phyloP scores from a whole-genome alignment of 2,888 invertebrate species.

The Acheta domesticus region DNA sequence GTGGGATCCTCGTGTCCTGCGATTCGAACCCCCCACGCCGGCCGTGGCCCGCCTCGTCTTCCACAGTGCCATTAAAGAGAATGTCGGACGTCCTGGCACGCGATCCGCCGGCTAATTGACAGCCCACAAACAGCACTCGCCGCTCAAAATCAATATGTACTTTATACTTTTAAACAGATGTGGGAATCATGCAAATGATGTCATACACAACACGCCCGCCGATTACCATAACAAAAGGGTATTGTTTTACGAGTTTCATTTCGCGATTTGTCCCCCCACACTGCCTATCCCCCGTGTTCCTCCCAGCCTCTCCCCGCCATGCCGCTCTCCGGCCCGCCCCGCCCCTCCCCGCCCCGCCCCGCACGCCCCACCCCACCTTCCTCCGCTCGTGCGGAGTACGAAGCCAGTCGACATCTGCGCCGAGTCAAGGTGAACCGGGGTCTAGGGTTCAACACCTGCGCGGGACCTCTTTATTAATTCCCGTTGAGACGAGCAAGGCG shows the following conservation, averaged over 20 bases:
- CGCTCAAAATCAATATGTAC: background rate
- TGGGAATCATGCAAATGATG: constrained; percentile 18
- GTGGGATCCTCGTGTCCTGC: no score
- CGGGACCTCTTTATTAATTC: constrained; percentile 1
- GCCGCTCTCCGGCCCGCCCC: background rate
- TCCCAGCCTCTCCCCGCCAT: background rate
- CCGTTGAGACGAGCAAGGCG: background rate
- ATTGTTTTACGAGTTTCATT: constrained; percentile 18
- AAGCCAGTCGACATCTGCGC: background rate
- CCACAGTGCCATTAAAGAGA: background rate
- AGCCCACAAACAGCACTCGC: background rate
- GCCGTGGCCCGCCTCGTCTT: background rate
- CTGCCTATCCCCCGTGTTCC: background rate
- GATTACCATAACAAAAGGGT: constrained; percentile 18
- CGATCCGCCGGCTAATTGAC: background rate
- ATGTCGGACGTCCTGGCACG: background rate
- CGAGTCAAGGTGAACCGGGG: constrained; percentile 6
- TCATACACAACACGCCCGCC: constrained; percentile 9
- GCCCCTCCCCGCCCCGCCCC: background rate
- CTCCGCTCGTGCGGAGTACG: background rate
- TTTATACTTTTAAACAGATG: constrained; percentile 11
- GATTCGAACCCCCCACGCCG: background rate
- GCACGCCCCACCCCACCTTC: background rate
- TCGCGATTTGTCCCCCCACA: background rate
- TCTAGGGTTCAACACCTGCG: background rate